Evolutionary conservation across 2,888 invertebrate genomes (phyloP).

Genomic region (Drosophila maculinotata): DNA sequence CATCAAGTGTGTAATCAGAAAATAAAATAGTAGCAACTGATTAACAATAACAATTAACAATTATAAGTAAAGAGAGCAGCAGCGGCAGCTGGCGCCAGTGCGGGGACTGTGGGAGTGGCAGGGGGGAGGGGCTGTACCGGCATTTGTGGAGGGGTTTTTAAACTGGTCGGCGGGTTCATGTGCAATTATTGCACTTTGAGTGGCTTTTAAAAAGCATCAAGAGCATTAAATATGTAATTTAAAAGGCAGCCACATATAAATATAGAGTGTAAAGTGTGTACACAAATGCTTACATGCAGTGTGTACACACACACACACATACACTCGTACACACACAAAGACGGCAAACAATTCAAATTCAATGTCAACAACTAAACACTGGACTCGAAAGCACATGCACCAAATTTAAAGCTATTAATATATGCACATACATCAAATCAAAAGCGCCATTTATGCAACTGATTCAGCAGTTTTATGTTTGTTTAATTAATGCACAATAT

Average conservation of each 20-base stretch:
- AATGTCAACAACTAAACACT: slow-evolving; percentile 55
- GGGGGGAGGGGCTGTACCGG: neutral
- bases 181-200: slow-evolving; percentile 74
- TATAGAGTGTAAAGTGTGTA: slow-evolving; percentile 10
- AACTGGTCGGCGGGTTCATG: slow-evolving; percentile 65
- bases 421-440: slow-evolving; percentile 4
- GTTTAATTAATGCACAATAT: slow-evolving; percentile 27
- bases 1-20: slow-evolving; percentile 33
- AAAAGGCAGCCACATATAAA: slow-evolving; percentile 30
- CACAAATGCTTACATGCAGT: slow-evolving; percentile 4
- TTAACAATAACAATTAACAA: slow-evolving; percentile 35
- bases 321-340: neutral
- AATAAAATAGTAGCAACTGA: slow-evolving; percentile 33
- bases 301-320: slow-evolving; percentile 22
- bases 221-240: slow-evolving; percentile 56
- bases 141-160: slow-evolving; percentile 13
- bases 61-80: slow-evolving; percentile 31
- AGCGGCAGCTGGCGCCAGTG: slow-evolving; percentile 16
- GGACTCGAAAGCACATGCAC: slow-evolving; percentile 32
- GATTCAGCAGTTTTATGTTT: slow-evolving; percentile 37
- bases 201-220: slow-evolving; percentile 52
- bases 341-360: slow-evolving; percentile 46
- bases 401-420: slow-evolving; percentile 47
- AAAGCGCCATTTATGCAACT: slow-evolving; percentile 38
- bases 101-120: neutral